Evolutionary conservation across 2,797 vertebrate species (phyloP), one percentile per base, ranked within the genome.

Genomic region (Artibeus jamaicensis): DNA sequence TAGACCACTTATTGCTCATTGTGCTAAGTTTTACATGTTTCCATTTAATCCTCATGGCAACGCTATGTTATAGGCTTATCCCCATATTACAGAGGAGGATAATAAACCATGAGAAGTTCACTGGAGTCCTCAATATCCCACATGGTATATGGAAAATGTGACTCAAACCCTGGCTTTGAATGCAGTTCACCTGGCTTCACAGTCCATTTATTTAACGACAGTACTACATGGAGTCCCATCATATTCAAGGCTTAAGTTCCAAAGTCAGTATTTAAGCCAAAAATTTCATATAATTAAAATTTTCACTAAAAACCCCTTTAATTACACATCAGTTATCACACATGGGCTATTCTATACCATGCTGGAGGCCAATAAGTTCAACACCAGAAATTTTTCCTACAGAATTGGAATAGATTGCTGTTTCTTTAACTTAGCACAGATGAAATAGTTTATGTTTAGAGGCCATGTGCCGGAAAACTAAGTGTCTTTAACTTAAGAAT

Each of bases 401-500:
- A 76, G 82, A 59, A 92, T 29, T 76, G 22, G 50, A 95, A 95
- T 22, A 53, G 85, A 96, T 96, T 93, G 73, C 68, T 55, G 3
- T 76, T 93, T 95, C 79, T 92, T 83, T 79, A 88, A 18, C 86
- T 92, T 83, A 95, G 42, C 70, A 93, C 67, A 94, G 79, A 95
- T 93, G 48, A 91, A 93, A 90, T 59, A 84, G 82, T 65, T 92
- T 76, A 70, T 94, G 86, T 85, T 94, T 57, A 89, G 94, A 91
- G 78, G n/a, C 81, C 39, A 67, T 88, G 39, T 46, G 95, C 95
- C 95, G 89, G 46, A 79, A 96, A 95, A 92, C 14, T 50, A 82
- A 90, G n/a, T 90, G 26, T 57, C 92, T 93, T 94, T 93, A 94
- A 85, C 59, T 65, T 73, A 88, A 96, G 44, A 95, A 94, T 88